Conservation (phyloP, 2,888 invertebrate genomes). For the Odontocerum albicorne region DNA sequence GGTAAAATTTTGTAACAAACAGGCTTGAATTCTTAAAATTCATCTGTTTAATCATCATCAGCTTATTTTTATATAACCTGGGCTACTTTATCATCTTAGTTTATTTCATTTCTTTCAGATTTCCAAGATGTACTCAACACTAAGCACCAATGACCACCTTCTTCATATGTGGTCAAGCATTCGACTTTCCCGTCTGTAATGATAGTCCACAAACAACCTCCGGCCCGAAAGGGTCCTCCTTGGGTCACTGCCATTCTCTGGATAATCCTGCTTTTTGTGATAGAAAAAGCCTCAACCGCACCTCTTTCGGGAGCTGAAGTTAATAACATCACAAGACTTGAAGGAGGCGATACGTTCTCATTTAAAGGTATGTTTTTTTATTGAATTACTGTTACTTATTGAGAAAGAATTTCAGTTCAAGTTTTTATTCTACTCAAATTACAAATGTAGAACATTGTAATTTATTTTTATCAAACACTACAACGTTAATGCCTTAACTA, state of each 20-base stretch:
- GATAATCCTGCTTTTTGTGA: constrained; percentile 6
- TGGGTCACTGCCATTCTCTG: constrained; percentile 18
- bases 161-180: constrained; percentile 11
- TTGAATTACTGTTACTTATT: no score
- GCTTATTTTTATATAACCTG: no score
- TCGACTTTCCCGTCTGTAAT: constrained; percentile 5
- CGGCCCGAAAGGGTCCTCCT: constrained; percentile 5
- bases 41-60: no score
- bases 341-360: constrained; percentile 53
- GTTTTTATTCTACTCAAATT: no score
- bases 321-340: constrained; percentile 50
- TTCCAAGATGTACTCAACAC: constrained; percentile 1
- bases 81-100: background rate
- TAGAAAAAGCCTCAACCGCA: constrained; percentile 10
- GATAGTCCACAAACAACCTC: background rate
- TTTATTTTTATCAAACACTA: no score
- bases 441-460: no score
- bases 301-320: constrained; percentile 47
- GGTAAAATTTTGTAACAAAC: no score
- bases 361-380: constrained; percentile 45
- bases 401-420: no score
- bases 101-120: background rate
- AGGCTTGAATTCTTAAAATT: no score
- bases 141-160: constrained; percentile 9
- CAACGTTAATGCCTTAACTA: no score